Evolutionary conservation across 2,113 vertebrate species (phyloP).

Genomic region (Chelonoidis abingdonii): DNA sequence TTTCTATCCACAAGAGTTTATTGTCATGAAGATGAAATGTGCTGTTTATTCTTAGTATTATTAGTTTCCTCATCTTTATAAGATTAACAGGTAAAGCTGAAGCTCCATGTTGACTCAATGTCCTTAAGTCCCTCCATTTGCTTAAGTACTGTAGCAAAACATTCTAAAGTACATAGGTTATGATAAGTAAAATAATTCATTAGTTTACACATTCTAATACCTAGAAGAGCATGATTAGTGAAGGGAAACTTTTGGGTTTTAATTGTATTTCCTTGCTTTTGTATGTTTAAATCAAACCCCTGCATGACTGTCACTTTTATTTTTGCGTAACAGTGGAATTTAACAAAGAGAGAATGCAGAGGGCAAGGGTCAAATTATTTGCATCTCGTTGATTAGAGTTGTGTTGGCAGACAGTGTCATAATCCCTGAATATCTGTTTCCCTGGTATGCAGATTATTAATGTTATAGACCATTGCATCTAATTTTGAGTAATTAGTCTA

Average conservation of each 20-base stretch:
- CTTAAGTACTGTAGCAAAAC: neutral
- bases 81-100: neutral
- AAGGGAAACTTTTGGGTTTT: neutral
- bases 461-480: neutral
- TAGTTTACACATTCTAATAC: neutral
- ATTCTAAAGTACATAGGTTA: neutral
- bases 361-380: neutral
- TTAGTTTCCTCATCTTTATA: neutral
- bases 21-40: neutral
- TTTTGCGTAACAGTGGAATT: neutral
- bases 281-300: neutral
- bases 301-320: neutral
- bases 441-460: neutral
- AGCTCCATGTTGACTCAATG: neutral
- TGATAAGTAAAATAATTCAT: neutral
- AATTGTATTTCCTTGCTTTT: neutral
- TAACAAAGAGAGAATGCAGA: neutral
- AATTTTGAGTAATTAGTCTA: neutral
- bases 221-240: neutral
- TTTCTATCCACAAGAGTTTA: rapidly evolving
- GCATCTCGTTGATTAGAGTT: neutral
- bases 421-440: neutral
- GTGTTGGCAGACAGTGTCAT: neutral
- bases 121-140: neutral
- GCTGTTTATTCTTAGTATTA: neutral